Percentiles rank a stretch among this genome's conserved stretches.
Conservation (phyloP, 2,888 invertebrate species). For the Drosophila subquinaria region DNA sequence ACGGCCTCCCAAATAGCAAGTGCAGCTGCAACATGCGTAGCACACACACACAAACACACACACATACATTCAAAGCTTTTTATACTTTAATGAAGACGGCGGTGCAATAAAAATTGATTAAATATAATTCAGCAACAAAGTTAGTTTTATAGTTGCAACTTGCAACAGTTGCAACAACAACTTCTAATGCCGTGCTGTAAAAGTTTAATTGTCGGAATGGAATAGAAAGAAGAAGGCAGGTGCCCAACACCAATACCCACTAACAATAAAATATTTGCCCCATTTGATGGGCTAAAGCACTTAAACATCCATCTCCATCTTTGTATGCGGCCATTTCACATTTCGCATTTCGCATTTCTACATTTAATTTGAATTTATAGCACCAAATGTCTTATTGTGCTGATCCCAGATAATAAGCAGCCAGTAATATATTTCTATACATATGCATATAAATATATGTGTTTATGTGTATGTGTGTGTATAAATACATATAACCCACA, state of each 20-base stretch:
- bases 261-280: conserved; percentile 65
- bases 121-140: conserved; percentile 81
- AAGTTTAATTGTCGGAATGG: conserved; percentile 66
- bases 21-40: conserved; percentile 59
- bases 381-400: conserved; percentile 24
- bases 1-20: conserved; percentile 37
- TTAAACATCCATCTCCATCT: conserved; percentile 50
- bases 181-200: conserved; percentile 61
- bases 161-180: conserved; percentile 33
- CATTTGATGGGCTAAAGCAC: conserved; percentile 60
- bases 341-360: conserved; percentile 31
- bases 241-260: conserved; percentile 18
- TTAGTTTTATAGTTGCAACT: conserved; percentile 74
- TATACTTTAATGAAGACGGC: conserved; percentile 81
- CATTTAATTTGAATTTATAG: conserved; percentile 42
- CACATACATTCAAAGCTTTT: conserved; percentile 46
- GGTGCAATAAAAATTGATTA: conserved; percentile 81
- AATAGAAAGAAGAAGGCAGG: conserved; percentile 13
- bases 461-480: conserved; percentile 17
- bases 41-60: conserved; percentile 26
- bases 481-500: conserved; percentile 28
- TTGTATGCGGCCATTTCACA: conserved; percentile 29
- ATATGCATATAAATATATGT: conserved; percentile 8
- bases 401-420: conserved; percentile 35
- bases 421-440: conserved; percentile 29